These are phyloP conservation scores for Diogma glabrata DNA, from an alignment of 2,888 invertebrate species.

Conservation along the genomic window DNA sequence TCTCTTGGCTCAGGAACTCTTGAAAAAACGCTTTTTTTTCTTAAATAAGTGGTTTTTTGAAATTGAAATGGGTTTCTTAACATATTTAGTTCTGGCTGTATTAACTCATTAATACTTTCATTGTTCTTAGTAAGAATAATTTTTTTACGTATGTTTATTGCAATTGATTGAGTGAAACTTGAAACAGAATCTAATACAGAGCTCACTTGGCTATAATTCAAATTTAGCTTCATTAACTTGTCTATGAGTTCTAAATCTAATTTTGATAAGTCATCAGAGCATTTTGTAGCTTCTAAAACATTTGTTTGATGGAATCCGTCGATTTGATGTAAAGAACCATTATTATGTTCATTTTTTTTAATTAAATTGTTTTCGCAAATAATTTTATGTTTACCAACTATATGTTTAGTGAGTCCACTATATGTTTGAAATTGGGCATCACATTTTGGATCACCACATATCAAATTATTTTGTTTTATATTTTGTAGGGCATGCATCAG, in stretches of 20 bases:
- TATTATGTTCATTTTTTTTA: neutral
- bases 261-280: neutral
- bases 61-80: neutral
- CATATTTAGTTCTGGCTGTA: neutral
- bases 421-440: neutral
- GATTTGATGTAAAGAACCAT: no score
- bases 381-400: no score
- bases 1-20: constrained; percentile 4
- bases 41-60: neutral
- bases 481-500: neutral
- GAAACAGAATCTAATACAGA: neutral
- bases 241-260: neutral
- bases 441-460: neutral
- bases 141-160: neutral
- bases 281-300: neutral
- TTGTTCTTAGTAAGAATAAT: neutral
- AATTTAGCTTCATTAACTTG: neutral
- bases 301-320: neutral
- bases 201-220: neutral
- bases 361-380: no score
- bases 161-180: neutral
- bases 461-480: neutral
- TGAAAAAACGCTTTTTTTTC: neutral
- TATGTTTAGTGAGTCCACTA: neutral
- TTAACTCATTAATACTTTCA: neutral